These are phyloP conservation scores for Pasiphila rectangulata DNA, from an alignment of 2,888 invertebrate genomes.

Conservation along the genomic window DNA sequence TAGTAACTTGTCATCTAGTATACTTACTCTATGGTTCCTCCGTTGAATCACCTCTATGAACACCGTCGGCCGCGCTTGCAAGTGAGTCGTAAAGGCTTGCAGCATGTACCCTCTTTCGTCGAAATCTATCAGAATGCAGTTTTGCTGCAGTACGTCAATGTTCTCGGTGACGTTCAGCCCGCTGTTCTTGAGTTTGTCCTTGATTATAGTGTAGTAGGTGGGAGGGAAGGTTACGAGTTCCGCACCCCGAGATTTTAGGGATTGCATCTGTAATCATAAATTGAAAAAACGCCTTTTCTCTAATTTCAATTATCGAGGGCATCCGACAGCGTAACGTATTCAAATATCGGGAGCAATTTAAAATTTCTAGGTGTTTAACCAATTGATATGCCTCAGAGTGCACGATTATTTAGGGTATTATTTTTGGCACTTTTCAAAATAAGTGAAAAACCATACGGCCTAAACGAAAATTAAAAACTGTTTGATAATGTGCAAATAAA, in stretches of 20 bases:
- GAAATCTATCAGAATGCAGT: conserved; percentile 96
- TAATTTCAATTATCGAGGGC: no score
- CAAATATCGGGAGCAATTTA: no score
- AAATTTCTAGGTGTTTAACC: no score
- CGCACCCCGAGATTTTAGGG: conserved; percentile 89
- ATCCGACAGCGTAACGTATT: no score
- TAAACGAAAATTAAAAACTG: no score
- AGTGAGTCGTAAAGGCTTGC: conserved; percentile 96
- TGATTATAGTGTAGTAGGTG: conserved; percentile 92
- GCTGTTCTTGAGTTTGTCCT: conserved; percentile 86
- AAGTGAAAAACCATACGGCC: no score
- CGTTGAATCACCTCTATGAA: conserved; percentile 98
- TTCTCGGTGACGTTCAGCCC: conserved; percentile 86
- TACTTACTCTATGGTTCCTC: conserved; percentile 91
- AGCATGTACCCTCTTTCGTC: conserved; percentile 98
- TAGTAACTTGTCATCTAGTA: no score
- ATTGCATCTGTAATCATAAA: conserved; percentile 78
- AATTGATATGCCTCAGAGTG: no score
- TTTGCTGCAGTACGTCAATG: conserved; percentile 87
- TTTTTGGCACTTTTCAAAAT: no score
- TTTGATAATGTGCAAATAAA: no score
- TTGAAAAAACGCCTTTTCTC: no score
- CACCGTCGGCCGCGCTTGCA: conserved; percentile 97
- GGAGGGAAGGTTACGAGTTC: conserved; percentile 94
- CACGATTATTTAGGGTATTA: no score